Percentiles rank a stretch among this genome's conserved stretches.
Evolutionary conservation across 1,140 invertebrate species (phyloP).

Genomic region (Neelides sp.): DNA sequence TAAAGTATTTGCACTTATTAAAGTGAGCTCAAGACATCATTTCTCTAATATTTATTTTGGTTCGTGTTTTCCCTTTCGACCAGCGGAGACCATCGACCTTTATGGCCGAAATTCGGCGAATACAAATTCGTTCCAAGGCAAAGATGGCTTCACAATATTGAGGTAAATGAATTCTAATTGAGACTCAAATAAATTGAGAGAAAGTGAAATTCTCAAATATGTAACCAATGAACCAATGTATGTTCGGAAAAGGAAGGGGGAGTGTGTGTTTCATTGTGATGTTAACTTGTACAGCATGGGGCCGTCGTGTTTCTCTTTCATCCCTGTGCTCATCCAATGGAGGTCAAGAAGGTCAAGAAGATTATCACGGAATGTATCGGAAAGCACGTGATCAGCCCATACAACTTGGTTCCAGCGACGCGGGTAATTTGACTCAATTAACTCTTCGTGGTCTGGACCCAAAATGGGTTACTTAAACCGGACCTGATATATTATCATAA

Average conservation of each 20-base stretch:
- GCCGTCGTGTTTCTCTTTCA: slow-evolving; percentile 73
- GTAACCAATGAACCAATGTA: background rate
- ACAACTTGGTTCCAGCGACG: slow-evolving; percentile 45
- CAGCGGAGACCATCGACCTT: slow-evolving; percentile 64
- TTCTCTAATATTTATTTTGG: background rate
- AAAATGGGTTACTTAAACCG: too few relatives aligned
- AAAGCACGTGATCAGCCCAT: slow-evolving; percentile 68
- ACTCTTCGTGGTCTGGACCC: too few relatives aligned
- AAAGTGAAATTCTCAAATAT: background rate
- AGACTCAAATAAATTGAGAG: background rate
- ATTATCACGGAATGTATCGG: slow-evolving; percentile 57
- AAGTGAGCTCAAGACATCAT: background rate
- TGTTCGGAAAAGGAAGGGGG: background rate
- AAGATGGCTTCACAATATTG: slow-evolving; percentile 70
- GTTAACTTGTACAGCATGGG: slow-evolving; percentile 49
- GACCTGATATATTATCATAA: too few relatives aligned
- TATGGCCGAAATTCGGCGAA: slow-evolving; percentile 70
- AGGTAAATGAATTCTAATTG: slow-evolving; percentile 40
- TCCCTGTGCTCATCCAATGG: slow-evolving; percentile 60
- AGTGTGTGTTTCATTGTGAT: background rate
- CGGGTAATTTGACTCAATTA: too few relatives aligned
- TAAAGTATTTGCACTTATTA: background rate
- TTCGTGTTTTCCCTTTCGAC: too few relatives aligned
- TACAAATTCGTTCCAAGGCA: slow-evolving; percentile 68
- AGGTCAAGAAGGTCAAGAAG: slow-evolving; percentile 50